Evolutionary conservation across 2,888 invertebrate genomes (phyloP).

Genomic region (Exephanes ischioxanthus): DNA sequence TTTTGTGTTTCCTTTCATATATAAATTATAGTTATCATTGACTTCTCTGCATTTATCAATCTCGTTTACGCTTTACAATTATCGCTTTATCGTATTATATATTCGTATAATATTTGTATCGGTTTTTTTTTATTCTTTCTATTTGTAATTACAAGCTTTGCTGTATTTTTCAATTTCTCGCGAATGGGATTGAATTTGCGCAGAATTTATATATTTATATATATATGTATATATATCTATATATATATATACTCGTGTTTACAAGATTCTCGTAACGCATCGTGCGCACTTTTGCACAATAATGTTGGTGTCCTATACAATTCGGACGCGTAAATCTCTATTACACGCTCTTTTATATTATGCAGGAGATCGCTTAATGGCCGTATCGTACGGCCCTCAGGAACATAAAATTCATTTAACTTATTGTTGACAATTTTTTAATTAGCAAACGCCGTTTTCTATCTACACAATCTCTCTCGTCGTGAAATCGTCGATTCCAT

Average conservation of each 20-base stretch:
- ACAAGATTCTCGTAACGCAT: constrained; percentile 18
- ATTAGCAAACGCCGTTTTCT: constrained; percentile 69
- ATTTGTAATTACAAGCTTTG: constrained; percentile 47
- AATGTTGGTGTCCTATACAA: constrained; percentile 37
- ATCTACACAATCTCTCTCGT: constrained; percentile 70
- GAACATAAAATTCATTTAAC: constrained; percentile 81
- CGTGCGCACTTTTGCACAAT: constrained; percentile 28
- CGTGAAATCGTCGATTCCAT: constrained; percentile 27
- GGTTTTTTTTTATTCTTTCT: constrained; percentile 25
- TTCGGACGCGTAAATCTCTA: constrained; percentile 28
- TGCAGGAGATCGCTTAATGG: constrained; percentile 82
- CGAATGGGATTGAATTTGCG: constrained; percentile 31
- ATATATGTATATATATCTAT: constrained; percentile 16
- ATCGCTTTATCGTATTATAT: constrained; percentile 52
- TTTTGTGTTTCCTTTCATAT: constrained; percentile 58
- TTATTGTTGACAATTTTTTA: constrained; percentile 71
- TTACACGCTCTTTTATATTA: constrained; percentile 67
- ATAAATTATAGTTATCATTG: constrained; percentile 75
- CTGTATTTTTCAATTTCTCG: constrained; percentile 4
- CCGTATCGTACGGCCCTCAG: constrained; percentile 80
- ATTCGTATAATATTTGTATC: constrained; percentile 63
- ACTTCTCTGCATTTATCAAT: constrained; percentile 64
- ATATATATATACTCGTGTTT: constrained; percentile 30
- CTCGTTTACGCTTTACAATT: constrained; percentile 43
- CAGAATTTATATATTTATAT: constrained; percentile 13